Evolutionary conservation across 2,888 invertebrate genomes (phyloP).

Genomic region (Dromius quadrimaculatus): DNA sequence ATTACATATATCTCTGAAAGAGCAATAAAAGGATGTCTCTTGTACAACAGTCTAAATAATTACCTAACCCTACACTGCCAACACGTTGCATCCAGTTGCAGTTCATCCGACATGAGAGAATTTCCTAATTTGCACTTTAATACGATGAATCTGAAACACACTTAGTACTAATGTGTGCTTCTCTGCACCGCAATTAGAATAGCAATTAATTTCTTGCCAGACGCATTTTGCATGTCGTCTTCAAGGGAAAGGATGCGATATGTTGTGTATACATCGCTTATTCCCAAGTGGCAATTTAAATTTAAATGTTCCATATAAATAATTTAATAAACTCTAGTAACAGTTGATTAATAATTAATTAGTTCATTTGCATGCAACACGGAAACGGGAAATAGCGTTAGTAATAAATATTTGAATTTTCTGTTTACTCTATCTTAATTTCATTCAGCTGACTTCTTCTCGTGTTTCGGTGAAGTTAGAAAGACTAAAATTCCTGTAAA

Average conservation of each 20-base stretch:
- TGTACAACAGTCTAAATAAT: too few relatives aligned
- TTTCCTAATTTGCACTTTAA: slow-evolving; percentile 42
- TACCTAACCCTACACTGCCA: too few relatives aligned
- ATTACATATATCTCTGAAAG: too few relatives aligned
- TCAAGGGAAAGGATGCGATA: background rate
- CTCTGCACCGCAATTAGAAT: slow-evolving; percentile 41
- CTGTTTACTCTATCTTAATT: slow-evolving; percentile 26
- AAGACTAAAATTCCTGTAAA: slow-evolving; percentile 17
- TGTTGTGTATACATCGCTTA: too few relatives aligned
- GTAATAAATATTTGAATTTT: slow-evolving; percentile 38
- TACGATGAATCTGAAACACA: slow-evolving; percentile 42
- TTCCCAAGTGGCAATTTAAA: slow-evolving; percentile 41
- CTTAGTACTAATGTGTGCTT: slow-evolving; percentile 36
- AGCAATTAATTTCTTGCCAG: slow-evolving; percentile 40
- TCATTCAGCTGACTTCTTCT: slow-evolving; percentile 1
- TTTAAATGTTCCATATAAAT: slow-evolving; percentile 42
- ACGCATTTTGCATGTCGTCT: slow-evolving; percentile 23
- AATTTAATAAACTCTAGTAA: slow-evolving; percentile 42
- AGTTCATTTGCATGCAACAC: slow-evolving; percentile 42
- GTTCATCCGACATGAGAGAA: background rate
- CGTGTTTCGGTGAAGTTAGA: slow-evolving; percentile 15
- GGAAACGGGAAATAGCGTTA: slow-evolving; percentile 14
- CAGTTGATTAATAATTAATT: slow-evolving; percentile 42
- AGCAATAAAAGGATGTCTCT: too few relatives aligned
- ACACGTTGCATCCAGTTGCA: background rate